Base-by-base conservation (phyloP, 2,113 vertebrate genomes). In the Thunnus thynnus region DNA sequence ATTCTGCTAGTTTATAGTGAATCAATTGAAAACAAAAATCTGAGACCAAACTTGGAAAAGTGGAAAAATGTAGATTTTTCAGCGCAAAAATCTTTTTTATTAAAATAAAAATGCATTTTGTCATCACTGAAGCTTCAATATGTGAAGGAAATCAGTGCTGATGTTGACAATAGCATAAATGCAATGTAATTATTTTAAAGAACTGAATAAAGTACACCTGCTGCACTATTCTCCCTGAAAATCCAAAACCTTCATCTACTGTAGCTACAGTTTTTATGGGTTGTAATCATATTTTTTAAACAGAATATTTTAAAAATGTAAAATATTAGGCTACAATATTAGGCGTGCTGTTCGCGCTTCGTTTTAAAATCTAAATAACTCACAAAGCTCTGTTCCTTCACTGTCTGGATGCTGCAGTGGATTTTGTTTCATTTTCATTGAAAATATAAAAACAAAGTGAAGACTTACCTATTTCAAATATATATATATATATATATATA, bases 391-490 rank as follows among this genome's bases (percentile, higher is more conserved):
- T 9, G 18, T n/a, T 41, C 4, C 44, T 30, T 4, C 2, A 5
- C 9, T 44, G 20, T 7, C 17, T 11, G 46, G 7, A n/a, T 3
- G 51, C 0, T 36, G 7, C 1, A 0, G 54, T 61, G 2, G 5
- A 12, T n/a, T 12, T 18, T 11, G 1, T 48, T 44, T 44, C 5
- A 47, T 27, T 63, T 41, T 27, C 41, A 8, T 17, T 55, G 2
- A 5, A 2, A 25, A 46, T 7, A 30, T 6, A 27, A 20, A 46
- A 56, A 8, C 5, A 41, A 64, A 62, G 1, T 2, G n/a, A 18
- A 56, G 10, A 78, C 78, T 69, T 14, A 86, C 78, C 56, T 16
- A 27, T 55, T 5, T 56, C 36, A 41, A 30, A 30, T 22, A 22
- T 22, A 22, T 22, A 22, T 22, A 22, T 22, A 22, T 22, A 22